Evolutionary conservation across 2,888 invertebrate species (phyloP).

Genomic region (Harpalus rubripes): DNA sequence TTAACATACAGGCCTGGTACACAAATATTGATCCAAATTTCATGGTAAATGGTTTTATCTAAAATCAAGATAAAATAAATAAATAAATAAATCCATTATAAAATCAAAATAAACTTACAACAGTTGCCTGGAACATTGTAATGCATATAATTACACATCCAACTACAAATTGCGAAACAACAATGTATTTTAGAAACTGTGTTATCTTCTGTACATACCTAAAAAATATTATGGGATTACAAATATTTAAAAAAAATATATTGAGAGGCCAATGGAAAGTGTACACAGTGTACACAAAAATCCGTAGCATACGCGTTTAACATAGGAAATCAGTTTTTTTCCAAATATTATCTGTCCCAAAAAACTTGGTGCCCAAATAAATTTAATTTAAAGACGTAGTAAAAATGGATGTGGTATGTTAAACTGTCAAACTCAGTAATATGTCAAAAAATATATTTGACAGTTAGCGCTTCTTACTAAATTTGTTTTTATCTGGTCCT

Average conservation of each 20-base stretch:
- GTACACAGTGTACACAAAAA: neutral
- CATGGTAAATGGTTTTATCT: slow-evolving; percentile 43
- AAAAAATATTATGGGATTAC: neutral
- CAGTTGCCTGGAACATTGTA: slow-evolving; percentile 57
- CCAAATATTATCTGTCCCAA: no score
- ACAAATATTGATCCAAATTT: slow-evolving; percentile 78
- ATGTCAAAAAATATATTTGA: no score
- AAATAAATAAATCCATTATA: neutral
- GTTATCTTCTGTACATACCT: slow-evolving; percentile 42
- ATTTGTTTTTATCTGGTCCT: no score
- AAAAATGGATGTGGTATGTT: no score
- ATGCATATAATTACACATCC: slow-evolving; percentile 57
- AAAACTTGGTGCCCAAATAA: no score
- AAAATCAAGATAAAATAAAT: slow-evolving; percentile 22
- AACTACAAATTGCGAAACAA: slow-evolving; percentile 51
- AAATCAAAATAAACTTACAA: slow-evolving; percentile 46
- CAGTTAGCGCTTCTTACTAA: no score
- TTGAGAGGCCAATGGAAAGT: neutral
- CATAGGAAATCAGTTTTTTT: no score
- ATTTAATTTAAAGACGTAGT: no score
- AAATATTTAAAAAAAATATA: no score
- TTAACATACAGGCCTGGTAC: slow-evolving; percentile 79
- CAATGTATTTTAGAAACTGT: slow-evolving; percentile 19
- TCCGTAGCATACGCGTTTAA: no score
- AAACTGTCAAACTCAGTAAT: no score